Evolutionary conservation across 2,888 invertebrate species (phyloP), one percentile per base, ranked within the genome.

Genomic region (Drosophila buzzatii): DNA sequence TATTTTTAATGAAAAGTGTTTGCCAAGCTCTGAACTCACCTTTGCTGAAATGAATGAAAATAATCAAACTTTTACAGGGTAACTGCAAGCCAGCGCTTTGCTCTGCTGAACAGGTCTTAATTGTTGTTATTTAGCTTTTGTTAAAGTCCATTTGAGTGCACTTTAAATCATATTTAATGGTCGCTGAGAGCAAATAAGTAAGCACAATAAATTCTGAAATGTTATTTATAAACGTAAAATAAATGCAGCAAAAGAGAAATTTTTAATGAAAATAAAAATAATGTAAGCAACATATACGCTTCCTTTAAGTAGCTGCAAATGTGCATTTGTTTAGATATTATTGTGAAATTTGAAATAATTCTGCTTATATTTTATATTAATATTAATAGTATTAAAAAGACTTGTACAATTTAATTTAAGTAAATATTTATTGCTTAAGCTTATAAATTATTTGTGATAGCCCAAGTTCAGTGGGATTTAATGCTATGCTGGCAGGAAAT

Each of bases 141-240:
- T 65, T 65, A 59, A 56, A 69, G 45, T 42, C 41, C 49, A 63
- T 53, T 60, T 51, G 52, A 63, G 45, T 78, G 66, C 75, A 74
- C 52, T 75, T 64, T 64, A 68, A 82, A 87, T 82, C 69, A 87
- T 82, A 82, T 76, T 76, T 72, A 87, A 85, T 82, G 61, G 58
- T 47, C 35, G 63, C 53, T 35, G 60, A 51, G 57, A 60, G 62
- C 44, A 60, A 53, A 66, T 60, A 66, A 70, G 69, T 52, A 64
- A 69, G 59, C 57, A 66, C 57, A 66, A 77, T 85, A 65, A 71
- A 71, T 80, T 66, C 59, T 52, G n/a, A 60, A 67, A 61, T 67
- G 60, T 61, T 69, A 73, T 72, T 69, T 65, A 33, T 65, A 70
- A 66, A 62, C 57, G 58, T 51, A 44, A 51, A 70, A 59, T 73